Evolutionary conservation across 1,140 invertebrate genomes (phyloP), one percentile per base, ranked within the genome.

Genomic region (Tetragonula clypearis): DNA sequence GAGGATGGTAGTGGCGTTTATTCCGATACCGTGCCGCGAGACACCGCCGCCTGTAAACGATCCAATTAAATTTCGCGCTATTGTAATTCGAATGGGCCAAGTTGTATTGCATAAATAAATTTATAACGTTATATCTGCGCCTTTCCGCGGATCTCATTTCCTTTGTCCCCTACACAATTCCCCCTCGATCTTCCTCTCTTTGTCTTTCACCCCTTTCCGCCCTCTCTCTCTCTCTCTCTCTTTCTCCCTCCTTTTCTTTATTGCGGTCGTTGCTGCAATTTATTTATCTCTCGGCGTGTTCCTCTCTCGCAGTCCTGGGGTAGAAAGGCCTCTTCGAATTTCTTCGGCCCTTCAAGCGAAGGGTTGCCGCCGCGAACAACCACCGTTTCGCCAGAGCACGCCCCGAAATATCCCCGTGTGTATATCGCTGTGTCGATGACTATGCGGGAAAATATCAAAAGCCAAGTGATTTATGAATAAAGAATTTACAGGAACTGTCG

Each of bases 101-200:
- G 86, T 90, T 90, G 81, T 88, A 88, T 90, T 86, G 89, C 88
- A 90, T 90, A 90, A 90, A 90, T 90, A 90, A 90, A 90, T 90
- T 90, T 89, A 90, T 90, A 90, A 90, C 84, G 86, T 90, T 88
- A 79, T 87, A 85, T 90, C 87, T 87, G 60, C 78, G 85, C 79
- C 85, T 88, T 87, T 87, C 87, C 85, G 81, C 58, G 79, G 85
- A 79, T 88, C 86, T 86, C 86, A 80, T 79, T 90, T 85, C 84
- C 88, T 90, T 90, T 90, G 85, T 87, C 81, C 84, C 79, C 68
- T n/a, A n/a, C 53, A 82, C 84, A 83, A 88, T 85, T 83, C 87
- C 23, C 65, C 68, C 76, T 65, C 77, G 62, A 41, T 56, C 66
- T 73, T 53, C 21, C n/a, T 21, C 66, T 12, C 56, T n/a, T 49